Evolutionary conservation across 2,888 invertebrate species (phyloP).

Genomic region (Lapara coniferarum): DNA sequence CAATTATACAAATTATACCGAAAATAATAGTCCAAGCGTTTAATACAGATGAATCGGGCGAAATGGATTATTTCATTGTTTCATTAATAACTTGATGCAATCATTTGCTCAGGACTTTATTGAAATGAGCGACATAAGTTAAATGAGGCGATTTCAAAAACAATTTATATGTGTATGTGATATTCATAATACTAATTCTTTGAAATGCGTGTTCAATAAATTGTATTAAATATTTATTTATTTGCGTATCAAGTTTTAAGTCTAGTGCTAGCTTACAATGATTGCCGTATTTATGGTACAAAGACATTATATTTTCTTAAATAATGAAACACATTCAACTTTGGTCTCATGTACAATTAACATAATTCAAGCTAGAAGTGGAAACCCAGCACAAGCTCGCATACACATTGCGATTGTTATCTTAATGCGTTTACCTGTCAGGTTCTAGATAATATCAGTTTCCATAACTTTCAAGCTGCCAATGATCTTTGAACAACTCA

Average conservation of each 20-base stretch:
- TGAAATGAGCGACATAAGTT: conserved; percentile 22
- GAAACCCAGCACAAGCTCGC: no score
- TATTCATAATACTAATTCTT: not conserved
- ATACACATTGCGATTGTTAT: not conserved
- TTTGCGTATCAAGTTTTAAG: no score
- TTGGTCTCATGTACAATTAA: no score
- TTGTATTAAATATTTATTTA: no score
- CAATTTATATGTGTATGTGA: not conserved
- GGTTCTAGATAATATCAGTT: not conserved
- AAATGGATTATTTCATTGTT: conserved; percentile 21
- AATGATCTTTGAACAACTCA: conserved; percentile 6
- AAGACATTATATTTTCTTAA: no score
- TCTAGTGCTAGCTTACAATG: no score
- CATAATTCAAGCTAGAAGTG: no score
- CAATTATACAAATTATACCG: not conserved
- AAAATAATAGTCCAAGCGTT: conserved; percentile 8
- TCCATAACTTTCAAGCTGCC: not conserved
- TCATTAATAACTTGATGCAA: conserved; percentile 26
- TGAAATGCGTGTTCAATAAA: not conserved
- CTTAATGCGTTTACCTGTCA: conserved; percentile 1
- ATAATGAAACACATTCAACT: no score
- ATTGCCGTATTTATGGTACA: no score
- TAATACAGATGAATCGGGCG: conserved; percentile 10
- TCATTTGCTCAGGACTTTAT: conserved; percentile 18
- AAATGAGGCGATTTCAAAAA: not conserved